Evolutionary conservation across 2,113 vertebrate genomes (phyloP).

Genomic region (Centropristis striata): DNA sequence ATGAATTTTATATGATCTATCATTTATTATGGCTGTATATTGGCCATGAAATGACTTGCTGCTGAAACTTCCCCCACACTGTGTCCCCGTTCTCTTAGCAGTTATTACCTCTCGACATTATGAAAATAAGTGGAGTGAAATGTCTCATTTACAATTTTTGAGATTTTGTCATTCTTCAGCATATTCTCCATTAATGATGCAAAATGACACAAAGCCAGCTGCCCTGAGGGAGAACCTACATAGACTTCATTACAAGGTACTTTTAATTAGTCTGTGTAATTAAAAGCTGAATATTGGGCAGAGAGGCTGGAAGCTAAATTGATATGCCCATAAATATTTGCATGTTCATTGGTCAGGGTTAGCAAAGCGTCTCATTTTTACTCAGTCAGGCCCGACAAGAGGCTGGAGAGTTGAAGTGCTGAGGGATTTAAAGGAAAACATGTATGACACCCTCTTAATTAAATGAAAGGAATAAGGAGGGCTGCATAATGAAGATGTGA

Average conservation of each 20-base stretch:
- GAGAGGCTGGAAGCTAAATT: slow-evolving; percentile 69
- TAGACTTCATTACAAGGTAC: slow-evolving; percentile 78
- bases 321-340: slow-evolving; percentile 78
- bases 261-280: slow-evolving; percentile 85
- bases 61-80: slow-evolving; percentile 9
- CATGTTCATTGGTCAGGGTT: slow-evolving; percentile 57
- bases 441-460: slow-evolving; percentile 54
- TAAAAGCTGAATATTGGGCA: slow-evolving; percentile 73
- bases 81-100: slow-evolving; percentile 25
- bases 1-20: slow-evolving; percentile 70
- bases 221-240: slow-evolving; percentile 66
- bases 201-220: slow-evolving; percentile 75
- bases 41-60: slow-evolving; percentile 59
- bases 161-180: slow-evolving; percentile 65
- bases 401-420: slow-evolving; percentile 35
- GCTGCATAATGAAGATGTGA: slow-evolving; percentile 34
- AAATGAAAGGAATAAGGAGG: slow-evolving; percentile 19
- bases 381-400: slow-evolving; percentile 24
- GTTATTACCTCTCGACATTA: slow-evolving; percentile 59
- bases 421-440: slow-evolving; percentile 38
- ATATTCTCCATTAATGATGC: slow-evolving; percentile 74
- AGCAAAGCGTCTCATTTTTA: slow-evolving; percentile 50
- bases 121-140: slow-evolving; percentile 68
- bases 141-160: slow-evolving; percentile 73
- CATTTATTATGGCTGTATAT: slow-evolving; percentile 62